Conservation (phyloP, 2,888 invertebrate species). For the Neoitamus cyanurus region DNA sequence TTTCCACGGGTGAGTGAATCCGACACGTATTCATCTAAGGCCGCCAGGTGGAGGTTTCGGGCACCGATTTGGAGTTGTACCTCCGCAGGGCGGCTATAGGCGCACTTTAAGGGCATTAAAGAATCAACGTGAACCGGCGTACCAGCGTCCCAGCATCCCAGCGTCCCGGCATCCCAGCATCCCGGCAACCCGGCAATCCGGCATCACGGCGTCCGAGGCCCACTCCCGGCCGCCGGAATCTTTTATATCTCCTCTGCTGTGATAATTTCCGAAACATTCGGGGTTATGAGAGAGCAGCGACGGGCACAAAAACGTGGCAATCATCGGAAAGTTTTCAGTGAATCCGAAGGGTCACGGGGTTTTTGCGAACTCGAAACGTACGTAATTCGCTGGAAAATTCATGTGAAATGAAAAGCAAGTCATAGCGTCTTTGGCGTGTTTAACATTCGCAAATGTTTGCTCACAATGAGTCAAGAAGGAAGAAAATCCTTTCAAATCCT, state of each 20-base stretch:
- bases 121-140: background rate
- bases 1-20: constrained; percentile 29
- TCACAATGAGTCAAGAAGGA: constrained; percentile 39
- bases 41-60: constrained; percentile 24
- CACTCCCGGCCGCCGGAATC: background rate
- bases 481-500: constrained; percentile 38
- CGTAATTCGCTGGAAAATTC: constrained; percentile 18
- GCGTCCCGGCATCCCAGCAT: background rate
- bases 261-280: constrained; percentile 21
- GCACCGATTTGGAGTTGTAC: background rate
- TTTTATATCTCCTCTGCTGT: constrained; percentile 9
- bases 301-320: background rate
- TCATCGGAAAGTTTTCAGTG: constrained; percentile 10
- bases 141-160: background rate
- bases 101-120: constrained; percentile 19
- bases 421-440: constrained; percentile 22
- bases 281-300: background rate
- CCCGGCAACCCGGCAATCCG: background rate
- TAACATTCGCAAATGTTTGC: constrained; percentile 34
- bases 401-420: constrained; percentile 39
- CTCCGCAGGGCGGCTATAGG: background rate
- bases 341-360: constrained; percentile 3
- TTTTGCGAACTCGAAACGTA: background rate
- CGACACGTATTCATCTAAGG: constrained; percentile 31
- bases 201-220: background rate